Percentiles rank a stretch among this genome's conserved stretches.
Conservation (phyloP, 2,888 invertebrate species). For the Cloeon dipterum region DNA sequence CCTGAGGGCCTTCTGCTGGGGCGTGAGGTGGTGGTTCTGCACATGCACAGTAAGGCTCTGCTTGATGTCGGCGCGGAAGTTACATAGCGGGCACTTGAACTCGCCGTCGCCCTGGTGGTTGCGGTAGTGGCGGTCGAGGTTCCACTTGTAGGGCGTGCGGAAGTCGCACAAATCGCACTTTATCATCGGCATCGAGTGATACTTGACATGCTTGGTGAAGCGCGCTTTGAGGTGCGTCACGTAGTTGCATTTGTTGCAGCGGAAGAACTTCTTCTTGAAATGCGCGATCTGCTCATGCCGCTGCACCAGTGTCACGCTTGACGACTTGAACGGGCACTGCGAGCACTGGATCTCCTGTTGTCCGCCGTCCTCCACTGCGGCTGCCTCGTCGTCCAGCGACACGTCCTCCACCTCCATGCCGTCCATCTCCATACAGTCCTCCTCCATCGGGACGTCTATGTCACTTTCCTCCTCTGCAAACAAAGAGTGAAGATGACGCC, state of each 20-base stretch:
- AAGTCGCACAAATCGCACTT: constrained; percentile 87
- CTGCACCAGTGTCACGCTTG: constrained; percentile 35
- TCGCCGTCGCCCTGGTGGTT: constrained; percentile 69
- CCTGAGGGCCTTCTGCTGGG: constrained; percentile 13
- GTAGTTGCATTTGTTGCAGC: constrained; percentile 79
- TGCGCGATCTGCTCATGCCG: constrained; percentile 54
- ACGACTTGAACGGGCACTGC: constrained; percentile 41
- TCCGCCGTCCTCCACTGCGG: constrained; percentile 17
- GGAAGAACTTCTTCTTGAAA: constrained; percentile 54
- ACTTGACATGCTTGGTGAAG: constrained; percentile 80
- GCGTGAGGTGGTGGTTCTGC: constrained; percentile 71
- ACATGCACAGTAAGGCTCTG: constrained; percentile 80
- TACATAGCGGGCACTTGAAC: constrained; percentile 66
- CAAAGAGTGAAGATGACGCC: constrained; percentile 11
- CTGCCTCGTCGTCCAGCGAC: constrained; percentile 6
- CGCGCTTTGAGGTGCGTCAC: constrained; percentile 74
- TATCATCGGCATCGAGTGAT: constrained; percentile 85
- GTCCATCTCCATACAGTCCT: constrained; percentile 9
- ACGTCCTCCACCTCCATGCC: constrained; percentile 1
- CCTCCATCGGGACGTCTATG: constrained; percentile 6
- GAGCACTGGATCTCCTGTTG: constrained; percentile 30
- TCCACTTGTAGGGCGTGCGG: constrained; percentile 74
- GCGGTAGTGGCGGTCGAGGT: constrained; percentile 79
- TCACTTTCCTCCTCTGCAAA: constrained; percentile 6
- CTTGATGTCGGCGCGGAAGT: constrained; percentile 77